Conservation (phyloP, 2,113 vertebrate species). For the Chloroceryle aenea region DNA sequence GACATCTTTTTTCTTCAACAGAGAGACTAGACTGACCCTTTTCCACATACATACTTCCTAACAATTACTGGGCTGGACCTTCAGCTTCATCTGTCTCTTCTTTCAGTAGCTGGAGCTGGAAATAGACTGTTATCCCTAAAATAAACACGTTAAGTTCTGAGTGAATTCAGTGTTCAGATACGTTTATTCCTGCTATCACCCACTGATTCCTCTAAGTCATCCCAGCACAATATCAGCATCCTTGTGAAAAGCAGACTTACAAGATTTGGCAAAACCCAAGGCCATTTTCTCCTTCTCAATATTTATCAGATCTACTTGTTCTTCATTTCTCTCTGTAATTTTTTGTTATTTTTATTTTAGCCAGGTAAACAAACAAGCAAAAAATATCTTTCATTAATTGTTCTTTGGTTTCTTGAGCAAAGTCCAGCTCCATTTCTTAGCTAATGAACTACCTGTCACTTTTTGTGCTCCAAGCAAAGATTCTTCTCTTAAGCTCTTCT, state of each 20-base stretch:
- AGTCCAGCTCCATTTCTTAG: neutral
- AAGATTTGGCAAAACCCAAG: neutral
- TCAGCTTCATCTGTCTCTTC: neutral
- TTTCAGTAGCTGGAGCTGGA: neutral
- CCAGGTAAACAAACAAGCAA: neutral
- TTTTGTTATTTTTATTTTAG: neutral
- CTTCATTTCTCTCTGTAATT: neutral
- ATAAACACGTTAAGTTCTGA: neutral
- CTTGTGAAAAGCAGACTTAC: neutral
- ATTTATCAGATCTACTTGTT: neutral
- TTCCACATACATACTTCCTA: neutral
- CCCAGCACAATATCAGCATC: neutral
- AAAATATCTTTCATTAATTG: neutral
- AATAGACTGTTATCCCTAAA: neutral
- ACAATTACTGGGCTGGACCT: neutral
- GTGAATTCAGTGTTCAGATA: neutral
- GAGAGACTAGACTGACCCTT: neutral
- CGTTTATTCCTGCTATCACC: neutral
- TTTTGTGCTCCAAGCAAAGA: neutral
- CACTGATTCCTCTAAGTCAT: neutral
- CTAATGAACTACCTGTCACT: neutral
- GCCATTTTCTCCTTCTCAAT: neutral
- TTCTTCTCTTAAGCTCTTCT: neutral
- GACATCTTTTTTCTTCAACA: neutral
- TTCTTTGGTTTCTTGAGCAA: neutral